A percentile compares a stretch with the other conserved stretches of the same genome.
These are phyloP conservation scores for Eristalis pertinax DNA, from an alignment of 2,888 invertebrate species.

Conservation along the genomic window DNA sequence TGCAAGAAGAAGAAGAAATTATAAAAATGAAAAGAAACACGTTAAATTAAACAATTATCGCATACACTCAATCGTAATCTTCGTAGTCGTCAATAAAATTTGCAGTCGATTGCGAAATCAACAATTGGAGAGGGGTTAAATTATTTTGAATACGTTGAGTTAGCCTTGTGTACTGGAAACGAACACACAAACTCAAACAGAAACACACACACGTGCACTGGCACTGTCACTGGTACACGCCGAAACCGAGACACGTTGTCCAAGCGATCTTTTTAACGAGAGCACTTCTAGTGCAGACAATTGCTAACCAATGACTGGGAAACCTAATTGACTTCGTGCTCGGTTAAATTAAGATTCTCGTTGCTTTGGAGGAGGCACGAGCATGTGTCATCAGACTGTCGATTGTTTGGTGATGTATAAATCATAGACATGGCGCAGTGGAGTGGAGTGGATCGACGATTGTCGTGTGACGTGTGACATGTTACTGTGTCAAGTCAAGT, in stretches of 20 bases:
- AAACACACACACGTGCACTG: background rate
- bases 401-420: constrained; percentile 64
- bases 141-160: constrained; percentile 1
- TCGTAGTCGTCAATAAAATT: constrained; percentile 15
- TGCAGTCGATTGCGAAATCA: constrained; percentile 23
- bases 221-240: background rate
- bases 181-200: background rate
- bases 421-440: constrained; percentile 65
- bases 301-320: constrained; percentile 67
- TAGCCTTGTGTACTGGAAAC: background rate
- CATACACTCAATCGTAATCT: background rate
- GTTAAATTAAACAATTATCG: constrained; percentile 20
- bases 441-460: constrained; percentile 56
- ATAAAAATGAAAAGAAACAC: constrained; percentile 6
- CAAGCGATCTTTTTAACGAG: constrained; percentile 8
- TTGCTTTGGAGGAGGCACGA: background rate
- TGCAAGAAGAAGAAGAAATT: constrained; percentile 26
- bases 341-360: constrained; percentile 56
- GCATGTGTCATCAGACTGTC: constrained; percentile 27
- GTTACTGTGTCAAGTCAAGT: constrained; percentile 14
- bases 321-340: constrained; percentile 57
- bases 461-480: constrained; percentile 39
- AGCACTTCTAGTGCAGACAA: constrained; percentile 49
- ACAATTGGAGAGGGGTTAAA: background rate
- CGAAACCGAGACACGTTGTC: background rate